Base-by-base conservation (phyloP, 2,113 vertebrate genomes). In the Pampusana beccarii region DNA sequence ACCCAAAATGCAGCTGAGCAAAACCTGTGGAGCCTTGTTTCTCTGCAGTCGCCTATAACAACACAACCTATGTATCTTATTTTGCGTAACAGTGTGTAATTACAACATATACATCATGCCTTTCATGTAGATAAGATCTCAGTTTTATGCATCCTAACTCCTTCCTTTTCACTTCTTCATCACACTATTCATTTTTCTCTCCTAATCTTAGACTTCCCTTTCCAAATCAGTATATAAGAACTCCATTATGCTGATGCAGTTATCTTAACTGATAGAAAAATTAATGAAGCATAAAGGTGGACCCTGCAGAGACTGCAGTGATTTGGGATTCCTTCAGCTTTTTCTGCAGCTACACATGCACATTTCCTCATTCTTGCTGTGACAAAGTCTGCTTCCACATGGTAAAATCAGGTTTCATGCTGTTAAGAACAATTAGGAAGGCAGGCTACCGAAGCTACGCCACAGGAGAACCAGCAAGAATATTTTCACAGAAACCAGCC, bases 201-300 rank as follows among this genome's bases (percentile, higher is more conserved):
- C 40, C 73, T 56, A 36, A 51, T 38, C 67, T 66, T 42, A 82
- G 42, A 48, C 31, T 92, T 81, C 58, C 31, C 40, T 82, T 72
- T 71, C 51, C 19, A 11, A 85, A 60, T 56, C 77, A 51, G 40
- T 78, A 48, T 44, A 61, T 24, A 80, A 71, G 86, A 84, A 65
- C 67, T 87, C 91, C 81, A 80, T 95, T 94, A 93, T 33, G 40
- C 36, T 28, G 2, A 88, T 89, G 67, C 64, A 93, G 80, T 78
- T 91, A 88, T 91, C 87, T 90, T 89, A 96, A 96, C 44, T 36
- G 95, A 93, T 69, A 90, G 82, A 78, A 93, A 95, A 97, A 96
- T 86, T 94, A 91, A 74, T 89, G 88, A 95, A 96, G 88, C 92
- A 77, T 94, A 96, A 95, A 90, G 90, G 65, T 79, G 74, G 90